These are phyloP conservation scores for Champsocephalus gunnari DNA, from an alignment of 2,797 vertebrate species.

Conservation along the genomic window DNA sequence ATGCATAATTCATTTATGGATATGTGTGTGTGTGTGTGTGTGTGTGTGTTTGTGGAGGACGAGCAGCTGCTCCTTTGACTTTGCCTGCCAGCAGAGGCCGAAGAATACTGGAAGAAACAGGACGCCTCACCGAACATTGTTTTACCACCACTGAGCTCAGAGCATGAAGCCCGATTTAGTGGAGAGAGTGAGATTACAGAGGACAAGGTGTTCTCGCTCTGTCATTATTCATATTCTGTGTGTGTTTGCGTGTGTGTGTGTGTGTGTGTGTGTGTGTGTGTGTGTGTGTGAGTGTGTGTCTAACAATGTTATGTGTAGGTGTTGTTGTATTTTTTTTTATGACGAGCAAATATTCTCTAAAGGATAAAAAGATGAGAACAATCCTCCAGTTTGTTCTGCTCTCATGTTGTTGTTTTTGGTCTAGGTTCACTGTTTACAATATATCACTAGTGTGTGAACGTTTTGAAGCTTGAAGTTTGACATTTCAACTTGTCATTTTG, in stretches of 20 bases:
- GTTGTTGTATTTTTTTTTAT: neutral
- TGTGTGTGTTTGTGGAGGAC: neutral
- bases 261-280: neutral
- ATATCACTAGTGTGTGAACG: too few species aligned
- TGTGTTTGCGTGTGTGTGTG: neutral
- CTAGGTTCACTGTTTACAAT: too few species aligned
- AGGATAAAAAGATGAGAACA: neutral
- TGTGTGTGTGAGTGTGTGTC: too few species aligned
- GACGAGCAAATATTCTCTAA: neutral
- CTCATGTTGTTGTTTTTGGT: too few species aligned
- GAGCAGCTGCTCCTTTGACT: conserved; percentile 41
- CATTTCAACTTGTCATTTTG: too few species aligned
- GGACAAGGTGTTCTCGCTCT: conserved; percentile 25
- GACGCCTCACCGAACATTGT: conserved; percentile 30
- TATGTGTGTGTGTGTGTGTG: neutral
- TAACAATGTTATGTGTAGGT: neutral
- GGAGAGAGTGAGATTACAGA: conserved; percentile 13
- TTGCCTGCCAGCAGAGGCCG: conserved; percentile 17
- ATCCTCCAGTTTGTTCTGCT: neutral
- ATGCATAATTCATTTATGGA: conserved; percentile 33
- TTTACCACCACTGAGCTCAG: conserved; percentile 40
- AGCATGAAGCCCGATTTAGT: conserved; percentile 39
- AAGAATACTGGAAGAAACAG: conserved; percentile 31
- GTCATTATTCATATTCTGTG: neutral
- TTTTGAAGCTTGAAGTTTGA: too few species aligned